Percentiles rank a stretch among this genome's conserved stretches.
These are phyloP conservation scores for Drosophila vallismaia DNA, from an alignment of 2,888 invertebrate species.

Conservation along the genomic window DNA sequence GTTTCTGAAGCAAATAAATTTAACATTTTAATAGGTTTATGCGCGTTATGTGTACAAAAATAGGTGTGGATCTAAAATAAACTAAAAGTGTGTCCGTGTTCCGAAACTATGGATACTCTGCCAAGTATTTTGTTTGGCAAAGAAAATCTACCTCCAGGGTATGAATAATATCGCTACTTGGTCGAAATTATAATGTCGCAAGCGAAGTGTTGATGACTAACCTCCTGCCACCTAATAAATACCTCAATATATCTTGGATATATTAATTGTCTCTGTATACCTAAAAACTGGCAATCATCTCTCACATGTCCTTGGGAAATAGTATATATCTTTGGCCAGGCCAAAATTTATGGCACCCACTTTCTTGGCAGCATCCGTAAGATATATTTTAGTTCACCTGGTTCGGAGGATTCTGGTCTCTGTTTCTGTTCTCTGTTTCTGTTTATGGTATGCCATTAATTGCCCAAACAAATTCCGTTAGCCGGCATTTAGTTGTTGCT, in stretches of 20 bases:
- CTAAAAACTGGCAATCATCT: conserved; percentile 3
- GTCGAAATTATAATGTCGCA: conserved; percentile 13
- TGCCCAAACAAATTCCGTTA: conserved; percentile 40
- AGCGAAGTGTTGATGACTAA: conserved; percentile 36
- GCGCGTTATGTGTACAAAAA: conserved; percentile 28
- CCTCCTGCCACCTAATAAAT: conserved; percentile 35
- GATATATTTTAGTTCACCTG: conserved; percentile 23
- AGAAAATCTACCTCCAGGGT: conserved; percentile 14
- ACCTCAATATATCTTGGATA: conserved; percentile 38
- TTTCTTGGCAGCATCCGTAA: conserved; percentile 17
- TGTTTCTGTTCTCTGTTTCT: conserved; percentile 4
- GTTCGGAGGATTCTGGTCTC: conserved; percentile 21
- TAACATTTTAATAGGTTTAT: conserved; percentile 49
- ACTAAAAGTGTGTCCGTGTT: background rate
- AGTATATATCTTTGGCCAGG: conserved; percentile 7
- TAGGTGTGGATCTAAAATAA: conserved; percentile 51
- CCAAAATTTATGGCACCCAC: conserved; percentile 32
- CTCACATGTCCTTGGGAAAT: conserved; percentile 23
- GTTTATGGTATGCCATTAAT: conserved; percentile 37
- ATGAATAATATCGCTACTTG: conserved; percentile 9
- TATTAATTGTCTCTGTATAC: conserved; percentile 29
- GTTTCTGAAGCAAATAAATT: conserved; percentile 56
- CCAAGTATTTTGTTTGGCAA: background rate
- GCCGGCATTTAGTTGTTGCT: conserved; percentile 19
- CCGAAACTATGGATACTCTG: background rate